These are phyloP conservation scores for Drosophila pallidifrons DNA, from an alignment of 1,140 invertebrate genomes.

Conservation along the genomic window DNA sequence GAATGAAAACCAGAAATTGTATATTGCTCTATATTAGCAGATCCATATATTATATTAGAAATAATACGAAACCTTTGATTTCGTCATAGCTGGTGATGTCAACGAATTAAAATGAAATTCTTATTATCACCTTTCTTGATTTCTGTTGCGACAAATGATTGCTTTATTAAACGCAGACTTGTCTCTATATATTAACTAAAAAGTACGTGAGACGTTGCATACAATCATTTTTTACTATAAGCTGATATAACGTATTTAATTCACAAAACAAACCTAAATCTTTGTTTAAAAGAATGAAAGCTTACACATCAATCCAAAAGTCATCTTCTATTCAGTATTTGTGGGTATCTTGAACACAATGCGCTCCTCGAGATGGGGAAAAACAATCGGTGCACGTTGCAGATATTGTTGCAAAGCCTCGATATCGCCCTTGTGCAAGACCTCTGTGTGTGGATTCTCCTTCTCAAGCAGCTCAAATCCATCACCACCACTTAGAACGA, in stretches of 20 bases:
- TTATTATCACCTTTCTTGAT: conserved; percentile 3
- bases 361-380: conserved; percentile 85
- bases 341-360: conserved; percentile 60
- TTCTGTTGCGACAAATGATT: background rate
- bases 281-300: background rate
- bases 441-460: conserved; percentile 14
- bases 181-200: conserved; percentile 1
- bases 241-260: background rate
- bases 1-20: too few species aligned
- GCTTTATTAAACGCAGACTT: conserved; percentile 1
- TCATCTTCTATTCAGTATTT: background rate
- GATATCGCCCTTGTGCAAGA: conserved; percentile 35
- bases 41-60: background rate
- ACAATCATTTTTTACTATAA: background rate
- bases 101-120: background rate
- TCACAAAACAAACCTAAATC: background rate
- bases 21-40: too few species aligned
- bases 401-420: conserved; percentile 51
- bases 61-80: background rate
- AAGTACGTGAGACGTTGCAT: background rate
- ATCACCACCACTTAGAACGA: conserved; percentile 65
- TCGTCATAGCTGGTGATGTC: background rate
- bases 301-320: background rate
- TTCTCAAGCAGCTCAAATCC: conserved; percentile 44
- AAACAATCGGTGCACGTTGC: conserved; percentile 72